Evolutionary conservation across 2,113 vertebrate species (phyloP), one percentile per base, ranked within the genome.

Genomic region (Brachyistius frenatus): DNA sequence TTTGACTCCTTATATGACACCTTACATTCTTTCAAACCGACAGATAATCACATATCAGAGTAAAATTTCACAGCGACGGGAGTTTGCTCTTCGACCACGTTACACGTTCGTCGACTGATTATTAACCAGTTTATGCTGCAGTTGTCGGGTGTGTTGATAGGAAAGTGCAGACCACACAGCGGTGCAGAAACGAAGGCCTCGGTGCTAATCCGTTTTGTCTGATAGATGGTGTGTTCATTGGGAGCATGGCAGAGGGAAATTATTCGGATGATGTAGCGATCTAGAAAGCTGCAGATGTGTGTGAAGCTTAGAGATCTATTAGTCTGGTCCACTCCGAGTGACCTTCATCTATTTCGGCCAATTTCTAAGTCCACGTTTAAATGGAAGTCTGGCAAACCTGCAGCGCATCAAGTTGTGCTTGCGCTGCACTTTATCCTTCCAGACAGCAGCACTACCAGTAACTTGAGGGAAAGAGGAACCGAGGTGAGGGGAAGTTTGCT

Each of bases 391-490:
- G 23, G 0, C 1, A 39, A 52, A 60, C 32, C 58, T 35, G 3
- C 10, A 37, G 49, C 52, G 64, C 44, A 70, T 60, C 4, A 5
- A 44, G 66, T 10, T 36, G 2, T 70, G 46, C 53, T 71, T 50
- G 50, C 14, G 31, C 9, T 63, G 14, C 3, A 4, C 11, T 73
- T 52, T 76, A 30, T 7, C 13, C 70, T 61, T 70, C 33, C 46
- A 0, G 14, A 52, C 23, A 56, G 66, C 33, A 69, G 32, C 31
- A 14, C 6, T 44, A 31, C 60, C 41, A n/a, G 2, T 65, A 55
- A 55, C 47, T 55, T 57, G 30, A 80, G 35, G 72, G 57, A 32
- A 88, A 80, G 80, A 81, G 81, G 73, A 88, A 88, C 33, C 73
- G 44, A 72, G 14, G 57, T 58, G 2, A 56, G 16, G 14, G 14